These are phyloP conservation scores for Watsonalla binaria DNA, from an alignment of 2,888 invertebrate genomes.

Conservation along the genomic window DNA sequence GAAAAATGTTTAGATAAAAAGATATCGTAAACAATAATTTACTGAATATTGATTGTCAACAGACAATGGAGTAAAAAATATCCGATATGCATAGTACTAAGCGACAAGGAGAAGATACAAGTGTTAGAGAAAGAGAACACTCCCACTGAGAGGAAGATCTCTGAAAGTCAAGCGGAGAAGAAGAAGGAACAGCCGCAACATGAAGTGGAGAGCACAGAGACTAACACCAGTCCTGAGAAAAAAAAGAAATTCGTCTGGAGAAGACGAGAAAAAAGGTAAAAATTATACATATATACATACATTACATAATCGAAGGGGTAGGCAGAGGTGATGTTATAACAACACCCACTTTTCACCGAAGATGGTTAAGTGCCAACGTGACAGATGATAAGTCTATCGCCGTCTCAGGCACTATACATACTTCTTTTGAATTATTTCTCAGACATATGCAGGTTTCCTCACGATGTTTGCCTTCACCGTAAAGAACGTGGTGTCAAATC, in stretches of 20 bases:
- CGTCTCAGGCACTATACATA: too few relatives aligned
- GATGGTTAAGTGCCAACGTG: too few relatives aligned
- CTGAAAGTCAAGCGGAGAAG: slow-evolving; percentile 47
- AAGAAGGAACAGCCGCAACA: slow-evolving; percentile 44
- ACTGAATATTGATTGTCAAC: slow-evolving; percentile 3
- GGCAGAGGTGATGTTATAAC: too few relatives aligned
- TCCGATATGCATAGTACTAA: slow-evolving; percentile 87
- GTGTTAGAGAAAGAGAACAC: slow-evolving; percentile 62
- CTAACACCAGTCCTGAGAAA: slow-evolving; percentile 67
- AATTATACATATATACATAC: too few relatives aligned
- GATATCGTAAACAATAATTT: background rate
- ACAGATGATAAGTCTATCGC: too few relatives aligned
- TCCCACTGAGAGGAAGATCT: slow-evolving; percentile 43
- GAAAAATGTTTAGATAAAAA: too few relatives aligned
- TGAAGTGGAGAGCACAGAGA: slow-evolving; percentile 67
- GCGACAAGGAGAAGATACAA: slow-evolving; percentile 70
- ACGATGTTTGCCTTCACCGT: too few relatives aligned
- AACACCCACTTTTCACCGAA: too few relatives aligned
- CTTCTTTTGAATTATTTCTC: too few relatives aligned
- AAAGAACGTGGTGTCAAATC: too few relatives aligned
- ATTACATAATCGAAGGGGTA: too few relatives aligned
- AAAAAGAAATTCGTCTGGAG: slow-evolving; percentile 70
- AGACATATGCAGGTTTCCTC: too few relatives aligned
- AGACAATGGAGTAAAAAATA: slow-evolving; percentile 96
- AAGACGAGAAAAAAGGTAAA: slow-evolving; percentile 60